Base-by-base conservation (phyloP, 2,888 invertebrate genomes). In the Cryptus armator region DNA sequence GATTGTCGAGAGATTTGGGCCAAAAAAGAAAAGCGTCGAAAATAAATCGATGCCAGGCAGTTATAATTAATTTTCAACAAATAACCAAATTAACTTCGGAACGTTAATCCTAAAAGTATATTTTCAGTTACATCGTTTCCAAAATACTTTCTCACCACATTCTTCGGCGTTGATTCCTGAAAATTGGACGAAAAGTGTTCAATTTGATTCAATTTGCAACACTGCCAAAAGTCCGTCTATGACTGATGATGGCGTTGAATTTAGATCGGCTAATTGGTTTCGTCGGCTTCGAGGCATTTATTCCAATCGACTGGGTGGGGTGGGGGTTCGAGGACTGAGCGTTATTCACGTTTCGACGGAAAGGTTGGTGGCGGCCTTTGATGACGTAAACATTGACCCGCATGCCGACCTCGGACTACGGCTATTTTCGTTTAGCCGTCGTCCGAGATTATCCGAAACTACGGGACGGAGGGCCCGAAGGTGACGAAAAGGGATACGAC, bases 321-420 rank as follows among this genome's bases (percentile, higher is more conserved):
- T 3, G 37, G 37, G 6, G 6, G 9, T 3, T 5, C 0, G 37
- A 1, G 1, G 64, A 78, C 74, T 70, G 81, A 78, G 68, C 32
- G 62, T 56, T 71, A 81, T 81, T 72, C 46, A 46, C 19, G 53
- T 67, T 53, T 46, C 64, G 77, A 79, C 84, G 84, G 84, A 88
- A 87, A 89, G 87, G 85, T 84, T 81, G 86, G 68, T 44, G n/a
- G 59, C 66, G n/a, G 37, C 82, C 88, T 88, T 89, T 88, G 89
- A 87, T 92, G 92, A 92, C 92, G 93, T 88, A 92, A 91, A 92
- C 90, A 91, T 91, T 91, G 92, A 92, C 92, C 92, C 89, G 90
- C 87, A 88, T 88, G 89, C 84, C 86, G 90, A 87, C 88, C 88
- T 85, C 86, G 87, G 89, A 84, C 87, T 88, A 86, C 85, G 87